Percentiles rank a stretch among this genome's conserved stretches.
These are phyloP conservation scores for Sphenodon punctatus DNA, from an alignment of 2,797 vertebrate species.

Conservation along the genomic window DNA sequence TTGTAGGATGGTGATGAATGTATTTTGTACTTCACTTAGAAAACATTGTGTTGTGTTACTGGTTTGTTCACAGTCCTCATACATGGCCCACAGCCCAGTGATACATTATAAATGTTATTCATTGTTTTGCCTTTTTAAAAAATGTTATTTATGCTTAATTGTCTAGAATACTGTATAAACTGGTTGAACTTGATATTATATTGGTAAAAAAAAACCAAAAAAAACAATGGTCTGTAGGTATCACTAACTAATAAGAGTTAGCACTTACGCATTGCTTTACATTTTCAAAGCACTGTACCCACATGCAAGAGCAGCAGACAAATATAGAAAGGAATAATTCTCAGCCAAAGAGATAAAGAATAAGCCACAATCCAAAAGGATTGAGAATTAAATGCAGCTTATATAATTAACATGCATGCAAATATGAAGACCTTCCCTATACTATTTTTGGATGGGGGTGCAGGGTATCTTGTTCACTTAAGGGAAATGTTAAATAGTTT, in stretches of 20 bases:
- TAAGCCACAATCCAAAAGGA: conserved; percentile 18
- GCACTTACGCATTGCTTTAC: neutral
- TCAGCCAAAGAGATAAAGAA: neutral
- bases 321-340: neutral
- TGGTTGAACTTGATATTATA: conserved; percentile 33
- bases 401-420: conserved; percentile 44
- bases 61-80: neutral
- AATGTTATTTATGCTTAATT: neutral
- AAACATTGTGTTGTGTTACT: neutral
- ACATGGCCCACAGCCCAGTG: too few relatives aligned
- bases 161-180: neutral
- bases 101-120: neutral
- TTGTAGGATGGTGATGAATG: neutral
- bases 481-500: conserved; percentile 60
- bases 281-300: conserved; percentile 23
- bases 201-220: neutral
- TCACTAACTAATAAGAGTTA: conserved; percentile 13
- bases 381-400: conserved; percentile 35
- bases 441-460: conserved; percentile 11
- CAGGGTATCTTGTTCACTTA: conserved; percentile 36
- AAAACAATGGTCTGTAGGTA: neutral
- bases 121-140: conserved; percentile 20
- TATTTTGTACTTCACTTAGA: conserved; percentile 9
- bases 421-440: conserved; percentile 33
- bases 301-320: conserved; percentile 10